Evolutionary conservation across 2,797 vertebrate species (phyloP), one percentile per base, ranked within the genome.

Genomic region (Phylloscopus collybita): DNA sequence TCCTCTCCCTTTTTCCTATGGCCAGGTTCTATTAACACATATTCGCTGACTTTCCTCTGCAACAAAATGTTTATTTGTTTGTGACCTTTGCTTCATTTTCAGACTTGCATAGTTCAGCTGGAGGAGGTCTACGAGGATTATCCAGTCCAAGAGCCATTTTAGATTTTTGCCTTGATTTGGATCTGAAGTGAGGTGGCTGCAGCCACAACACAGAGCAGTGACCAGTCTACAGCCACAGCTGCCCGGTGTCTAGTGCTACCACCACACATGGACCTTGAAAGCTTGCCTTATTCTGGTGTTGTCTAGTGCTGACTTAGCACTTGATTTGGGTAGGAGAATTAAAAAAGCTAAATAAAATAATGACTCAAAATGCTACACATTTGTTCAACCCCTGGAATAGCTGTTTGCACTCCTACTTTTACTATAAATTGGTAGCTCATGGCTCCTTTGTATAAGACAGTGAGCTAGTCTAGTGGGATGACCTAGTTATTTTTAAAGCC

Each of bases 401-500:
- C 75, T 67, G n/a, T 87, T 94, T 76, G 50, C 62, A 22, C 42
- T 80, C 42, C 51, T 72, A 32, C 47, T 90, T 96, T 96, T 96
- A 88, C 87, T 94, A 88, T 80, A 91, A 95, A 94, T 95, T 88
- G 38, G 72, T 95, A 73, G 54, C 34, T 87, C 84, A 88, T 76
- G 47, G 54, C 91, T 83, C 73, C 47, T 64, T 72, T 83, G 92
- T 95, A 86, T 73, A 93, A 91, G 74, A 92, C n/a, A 90, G 91
- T 65, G 80, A 90, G 45, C 50, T 80, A 89, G 96, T 92, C 87
- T 92, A 95, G 95, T 20, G 1, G 90, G 96, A 97, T 98, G 97
- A 98, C 97, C 97, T 96, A 97, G 97, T 98, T 98, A 98, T 98
- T 98, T 98, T 97, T 98, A 98, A 98, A 98, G 97, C 84, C 97